A percentile compares a stretch with the other conserved stretches of the same genome.
phyloP scores from a whole-genome alignment of 2,888 invertebrate genomes.

The Leptothorax acervorum region DNA sequence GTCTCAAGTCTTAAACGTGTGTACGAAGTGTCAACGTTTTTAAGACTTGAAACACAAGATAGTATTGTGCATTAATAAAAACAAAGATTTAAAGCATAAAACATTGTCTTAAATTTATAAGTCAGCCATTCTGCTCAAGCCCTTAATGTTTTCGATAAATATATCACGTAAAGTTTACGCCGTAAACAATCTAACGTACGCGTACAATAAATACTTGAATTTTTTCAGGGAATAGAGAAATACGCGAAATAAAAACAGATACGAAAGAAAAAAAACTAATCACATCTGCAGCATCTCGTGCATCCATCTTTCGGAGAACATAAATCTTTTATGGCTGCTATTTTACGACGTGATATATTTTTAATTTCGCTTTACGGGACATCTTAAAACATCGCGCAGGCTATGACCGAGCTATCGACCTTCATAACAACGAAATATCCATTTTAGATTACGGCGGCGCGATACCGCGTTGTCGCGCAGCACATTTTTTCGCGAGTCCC shows the following conservation, averaged over 20 bases:
- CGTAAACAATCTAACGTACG: not conserved
- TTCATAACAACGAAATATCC: conserved; percentile 26
- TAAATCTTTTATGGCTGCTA: not conserved
- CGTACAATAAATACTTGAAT: not conserved
- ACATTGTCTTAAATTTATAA: too few relatives aligned
- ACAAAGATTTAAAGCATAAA: too few relatives aligned
- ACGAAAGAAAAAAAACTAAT: not conserved
- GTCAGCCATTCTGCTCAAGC: too few relatives aligned
- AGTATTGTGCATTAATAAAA: too few relatives aligned
- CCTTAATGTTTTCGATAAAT: not conserved
- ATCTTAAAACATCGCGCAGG: not conserved
- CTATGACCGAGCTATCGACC: not conserved
- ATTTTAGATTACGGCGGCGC: conserved; percentile 16
- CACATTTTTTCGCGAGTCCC: not conserved
- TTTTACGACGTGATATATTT: conserved; percentile 7
- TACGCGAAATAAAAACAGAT: not conserved
- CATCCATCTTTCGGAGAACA: not conserved
- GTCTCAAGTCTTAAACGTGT: too few relatives aligned
- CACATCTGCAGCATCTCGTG: too few relatives aligned
- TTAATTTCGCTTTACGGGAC: not conserved
- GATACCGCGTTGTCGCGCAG: not conserved
- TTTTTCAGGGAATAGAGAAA: not conserved
- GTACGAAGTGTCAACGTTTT: too few relatives aligned
- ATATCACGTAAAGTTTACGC: too few relatives aligned
- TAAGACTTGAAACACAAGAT: too few relatives aligned